phyloP scores from a whole-genome alignment of 2,113 vertebrate genomes.

The Ardeotis arabs region DNA sequence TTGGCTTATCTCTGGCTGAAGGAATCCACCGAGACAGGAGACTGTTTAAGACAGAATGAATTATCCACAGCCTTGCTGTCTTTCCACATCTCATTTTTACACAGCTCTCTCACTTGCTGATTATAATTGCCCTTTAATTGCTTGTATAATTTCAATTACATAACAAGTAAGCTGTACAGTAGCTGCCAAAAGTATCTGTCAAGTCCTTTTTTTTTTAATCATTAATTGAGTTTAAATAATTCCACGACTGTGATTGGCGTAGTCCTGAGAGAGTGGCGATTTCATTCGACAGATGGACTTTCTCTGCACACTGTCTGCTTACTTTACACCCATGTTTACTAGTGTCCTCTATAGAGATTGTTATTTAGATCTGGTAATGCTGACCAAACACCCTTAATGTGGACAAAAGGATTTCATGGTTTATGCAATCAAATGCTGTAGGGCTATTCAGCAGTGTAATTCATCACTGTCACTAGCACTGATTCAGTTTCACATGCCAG shows the following conservation, averaged over 20 bases:
- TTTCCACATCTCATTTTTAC: not conserved
- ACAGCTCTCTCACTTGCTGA: not conserved
- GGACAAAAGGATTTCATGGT: constrained; percentile 27
- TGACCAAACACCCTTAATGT: constrained; percentile 4
- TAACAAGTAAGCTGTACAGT: not conserved
- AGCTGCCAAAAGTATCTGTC: not conserved
- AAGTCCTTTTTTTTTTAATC: not conserved
- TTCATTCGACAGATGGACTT: not conserved
- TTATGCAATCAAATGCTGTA: not conserved
- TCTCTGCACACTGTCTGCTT: not conserved
- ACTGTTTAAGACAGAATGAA: not conserved
- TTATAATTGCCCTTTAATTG: constrained; percentile 44
- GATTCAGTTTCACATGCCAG: not conserved
- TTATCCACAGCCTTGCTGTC: not conserved
- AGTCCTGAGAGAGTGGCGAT: not conserved
- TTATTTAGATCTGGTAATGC: not conserved
- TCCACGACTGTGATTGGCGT: not conserved
- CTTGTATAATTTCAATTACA: constrained; percentile 18
- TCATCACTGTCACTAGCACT: not conserved
- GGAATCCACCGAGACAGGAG: accelerated
- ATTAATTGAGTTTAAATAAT: not conserved
- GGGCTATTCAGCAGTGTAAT: not conserved
- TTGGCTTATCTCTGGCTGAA: not conserved
- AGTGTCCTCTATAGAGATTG: not conserved
- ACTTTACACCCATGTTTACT: not conserved